Evolutionary conservation across 2,888 invertebrate genomes (phyloP), one percentile per base, ranked within the genome.

Genomic region (Drosophila kambysellisi): DNA sequence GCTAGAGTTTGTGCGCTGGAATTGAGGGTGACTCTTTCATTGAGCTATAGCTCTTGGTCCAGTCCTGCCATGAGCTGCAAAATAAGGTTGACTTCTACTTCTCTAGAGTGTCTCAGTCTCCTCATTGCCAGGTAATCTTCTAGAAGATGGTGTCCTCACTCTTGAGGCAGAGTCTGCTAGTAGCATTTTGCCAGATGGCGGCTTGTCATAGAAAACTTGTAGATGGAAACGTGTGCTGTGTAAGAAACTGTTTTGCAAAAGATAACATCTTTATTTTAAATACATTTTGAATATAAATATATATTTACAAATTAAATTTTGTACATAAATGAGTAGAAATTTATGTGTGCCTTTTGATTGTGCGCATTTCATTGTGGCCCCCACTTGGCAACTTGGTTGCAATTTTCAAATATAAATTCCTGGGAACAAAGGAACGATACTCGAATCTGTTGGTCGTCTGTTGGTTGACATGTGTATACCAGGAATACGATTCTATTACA

Each of bases 381-480:
- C 8, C 8, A 46, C 1, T 46, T 15, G 46, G 25, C 46, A 15
- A 15, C 15, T 46, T 15, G 46, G 2, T 8, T 25, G 25, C 46
- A 25, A 46, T 25, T 46, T 46, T 46, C 46, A 25, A 46, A 46
- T 25, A 46, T 46, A 46, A 46, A 46, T 46, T 46, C 46, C 25
- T 4, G 25, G 25, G 8, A 25, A 25, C 46, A 46, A 46, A 25
- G 46, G 25, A 46, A 46, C 46, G 46, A 20, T 46, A 20, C 15
- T 25, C 46, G 20, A 20, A 43, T 11, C 20, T 6, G 20, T 12
- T 43, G 43, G 20, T 43, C 20, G 43, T 20, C 20, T 20, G 43
- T 43, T 20, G 11, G 43, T 25, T 25, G 46, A 25, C 25, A 25
- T 25, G 15, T 25, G 46, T 25, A 46, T 15, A 17, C 29, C 3